Evolutionary conservation across 37 sponge, comb jelly and placozoan species (phyloP), one percentile per base, ranked within the genome.

Genomic region (Crambe crambe): DNA sequence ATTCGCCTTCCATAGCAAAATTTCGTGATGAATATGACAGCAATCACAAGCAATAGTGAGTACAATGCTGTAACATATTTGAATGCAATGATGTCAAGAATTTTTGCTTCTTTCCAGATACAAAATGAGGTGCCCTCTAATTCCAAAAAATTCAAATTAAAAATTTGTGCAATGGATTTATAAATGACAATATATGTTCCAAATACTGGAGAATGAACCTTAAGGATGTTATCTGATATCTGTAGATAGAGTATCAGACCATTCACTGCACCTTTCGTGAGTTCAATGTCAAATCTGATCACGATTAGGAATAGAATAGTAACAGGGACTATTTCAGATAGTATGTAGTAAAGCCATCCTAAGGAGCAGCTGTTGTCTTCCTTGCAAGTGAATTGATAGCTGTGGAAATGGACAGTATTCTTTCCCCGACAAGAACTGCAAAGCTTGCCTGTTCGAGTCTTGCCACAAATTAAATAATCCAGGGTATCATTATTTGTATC

Each of bases 221-320:
- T 47, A 12, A 47, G 12, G 51, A 6, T 47, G 12, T 47, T 47
- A 3, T 72, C 79, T n/a, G 61, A 23, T 8, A 85, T 21, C 29
- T 85, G 86, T 41, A 69, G 32, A 51, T 77, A 85, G 23, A 85
- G 30, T 42, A 85, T 59, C 29, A 85, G 77, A 0, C 86, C 86
- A 44, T 71, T 85, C 2, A 77, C 39, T 18, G 34, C 29, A 10
- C 86, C 86, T 35, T 78, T 63, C 42, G 79, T 72, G 37, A 85
- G 77, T 29, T 78, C 70, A 21, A 85, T 72, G 42, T 85, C 42
- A 23, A 85, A 69, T 1, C 12, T 34, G 18, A 85, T 35, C 2
- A 78, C 37, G 12, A 56, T n/a, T 4, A 37, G 22, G 25, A 85
- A 85, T 8, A 78, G 9, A 26, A 85, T 36, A 64, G 56, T 63